Evolutionary conservation across 2,888 invertebrate genomes (phyloP).

Genomic region (Hypomecis atomaria): DNA sequence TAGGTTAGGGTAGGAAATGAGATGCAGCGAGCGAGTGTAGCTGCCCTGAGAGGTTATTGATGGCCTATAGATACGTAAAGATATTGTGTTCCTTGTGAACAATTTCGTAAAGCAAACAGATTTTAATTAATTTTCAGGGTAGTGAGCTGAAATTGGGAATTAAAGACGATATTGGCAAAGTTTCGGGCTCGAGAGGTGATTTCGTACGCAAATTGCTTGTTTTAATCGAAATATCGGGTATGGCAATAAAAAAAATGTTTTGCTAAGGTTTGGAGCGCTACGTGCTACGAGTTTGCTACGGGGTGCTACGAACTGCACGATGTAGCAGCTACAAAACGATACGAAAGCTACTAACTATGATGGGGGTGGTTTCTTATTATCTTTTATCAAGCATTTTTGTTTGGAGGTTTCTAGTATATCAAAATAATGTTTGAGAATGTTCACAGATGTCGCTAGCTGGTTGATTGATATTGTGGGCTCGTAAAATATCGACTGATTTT

Average conservation of each 20-base stretch:
- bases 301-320: slow-evolving; percentile 3
- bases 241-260: slow-evolving; percentile 33
- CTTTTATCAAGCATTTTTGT: slow-evolving; percentile 13
- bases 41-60: slow-evolving; percentile 24
- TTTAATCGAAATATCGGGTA: slow-evolving; percentile 27
- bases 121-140: slow-evolving; percentile 48
- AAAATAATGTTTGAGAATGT: slow-evolving; percentile 26
- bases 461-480: slow-evolving; percentile 16
- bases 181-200: slow-evolving; percentile 37
- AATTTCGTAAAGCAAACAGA: slow-evolving; percentile 46
- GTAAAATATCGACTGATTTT: slow-evolving; percentile 21
- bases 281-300: slow-evolving; percentile 47
- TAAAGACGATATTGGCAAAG: slow-evolving; percentile 48
- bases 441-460: slow-evolving; percentile 42
- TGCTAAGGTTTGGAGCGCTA: slow-evolving; percentile 42
- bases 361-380: slow-evolving; percentile 18
- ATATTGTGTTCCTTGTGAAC: slow-evolving; percentile 36
- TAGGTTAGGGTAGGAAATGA: slow-evolving; percentile 28
- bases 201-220: slow-evolving; percentile 30
- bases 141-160: slow-evolving; percentile 40
- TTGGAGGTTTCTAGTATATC: slow-evolving; percentile 17
- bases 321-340: not conserved
- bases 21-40: slow-evolving; percentile 16
- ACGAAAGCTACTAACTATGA: not conserved
- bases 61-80: slow-evolving; percentile 22